Conservation (phyloP, 2,113 vertebrate species). For the Xenopus tropicalis region DNA sequence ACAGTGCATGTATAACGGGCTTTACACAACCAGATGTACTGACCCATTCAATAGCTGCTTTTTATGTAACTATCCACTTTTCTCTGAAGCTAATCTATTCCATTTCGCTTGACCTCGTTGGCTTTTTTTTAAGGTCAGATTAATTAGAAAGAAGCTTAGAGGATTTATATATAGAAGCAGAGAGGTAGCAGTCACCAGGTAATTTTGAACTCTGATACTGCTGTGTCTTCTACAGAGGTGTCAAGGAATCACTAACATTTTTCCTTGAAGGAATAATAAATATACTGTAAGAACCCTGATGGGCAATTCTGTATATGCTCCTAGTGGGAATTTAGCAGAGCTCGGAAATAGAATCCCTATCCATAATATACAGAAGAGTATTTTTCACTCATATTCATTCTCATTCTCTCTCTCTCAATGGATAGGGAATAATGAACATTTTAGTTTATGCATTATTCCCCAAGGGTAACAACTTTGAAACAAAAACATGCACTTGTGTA, state of each 20-base stretch:
- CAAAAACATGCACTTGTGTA: no score
- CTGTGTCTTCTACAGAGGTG: neutral
- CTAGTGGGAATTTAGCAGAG: neutral
- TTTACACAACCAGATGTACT: no score
- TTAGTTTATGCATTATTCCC: no score
- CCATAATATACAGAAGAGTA: neutral
- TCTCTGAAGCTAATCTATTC: slow-evolving; percentile 49
- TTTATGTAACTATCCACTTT: neutral
- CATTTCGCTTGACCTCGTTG: slow-evolving; percentile 51
- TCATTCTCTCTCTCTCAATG: no score
- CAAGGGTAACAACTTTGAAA: no score
- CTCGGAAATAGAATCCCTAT: neutral
- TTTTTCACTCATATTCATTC: neutral
- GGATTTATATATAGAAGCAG: slow-evolving; percentile 53
- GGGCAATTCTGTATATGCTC: neutral
- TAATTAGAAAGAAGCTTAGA: slow-evolving; percentile 69
- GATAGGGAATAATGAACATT: no score
- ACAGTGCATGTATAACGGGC: no score
- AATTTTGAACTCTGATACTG: neutral
- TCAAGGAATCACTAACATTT: neutral
- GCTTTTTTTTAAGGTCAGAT: slow-evolving; percentile 48
- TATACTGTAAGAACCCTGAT: neutral
- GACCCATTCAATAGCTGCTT: no score
- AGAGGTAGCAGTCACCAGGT: neutral
- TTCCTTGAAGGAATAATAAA: neutral